These are phyloP conservation scores for Odontomyia ornata DNA, from an alignment of 2,888 invertebrate genomes.

Conservation along the genomic window DNA sequence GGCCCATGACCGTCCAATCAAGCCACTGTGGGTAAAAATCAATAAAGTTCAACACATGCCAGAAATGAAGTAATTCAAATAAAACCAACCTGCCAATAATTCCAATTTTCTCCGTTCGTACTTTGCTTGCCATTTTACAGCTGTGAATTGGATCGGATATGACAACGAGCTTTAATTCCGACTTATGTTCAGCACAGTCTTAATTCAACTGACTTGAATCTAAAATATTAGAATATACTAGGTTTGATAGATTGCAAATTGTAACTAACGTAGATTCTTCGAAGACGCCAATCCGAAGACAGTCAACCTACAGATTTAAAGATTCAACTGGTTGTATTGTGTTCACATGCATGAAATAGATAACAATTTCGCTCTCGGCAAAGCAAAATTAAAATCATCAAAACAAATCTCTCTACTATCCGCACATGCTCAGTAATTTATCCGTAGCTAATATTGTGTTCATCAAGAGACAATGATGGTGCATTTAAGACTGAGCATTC, in stretches of 20 bases:
- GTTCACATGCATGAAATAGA: not conserved
- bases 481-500: no score
- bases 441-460: no score
- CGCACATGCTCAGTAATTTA: not conserved
- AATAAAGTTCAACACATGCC: not conserved
- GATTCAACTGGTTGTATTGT: not conserved
- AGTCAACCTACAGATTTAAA: not conserved
- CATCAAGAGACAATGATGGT: no score
- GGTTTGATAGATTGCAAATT: not conserved
- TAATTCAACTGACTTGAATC: not conserved
- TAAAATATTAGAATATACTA: not conserved
- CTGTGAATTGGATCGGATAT: not conserved
- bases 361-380: not conserved
- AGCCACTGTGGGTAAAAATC: constrained; percentile 73
- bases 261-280: not conserved
- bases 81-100: constrained; percentile 53
- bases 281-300: not conserved
- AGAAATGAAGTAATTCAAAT: constrained; percentile 8
- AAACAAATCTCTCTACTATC: not conserved
- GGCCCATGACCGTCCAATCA: constrained; percentile 96
- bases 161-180: not conserved
- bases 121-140: constrained; percentile 10
- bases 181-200: not conserved
- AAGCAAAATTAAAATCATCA: not conserved
- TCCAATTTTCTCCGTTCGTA: constrained; percentile 28